Base-by-base conservation (phyloP, 2,888 invertebrate genomes). In the Chaetoderma sp. region DNA sequence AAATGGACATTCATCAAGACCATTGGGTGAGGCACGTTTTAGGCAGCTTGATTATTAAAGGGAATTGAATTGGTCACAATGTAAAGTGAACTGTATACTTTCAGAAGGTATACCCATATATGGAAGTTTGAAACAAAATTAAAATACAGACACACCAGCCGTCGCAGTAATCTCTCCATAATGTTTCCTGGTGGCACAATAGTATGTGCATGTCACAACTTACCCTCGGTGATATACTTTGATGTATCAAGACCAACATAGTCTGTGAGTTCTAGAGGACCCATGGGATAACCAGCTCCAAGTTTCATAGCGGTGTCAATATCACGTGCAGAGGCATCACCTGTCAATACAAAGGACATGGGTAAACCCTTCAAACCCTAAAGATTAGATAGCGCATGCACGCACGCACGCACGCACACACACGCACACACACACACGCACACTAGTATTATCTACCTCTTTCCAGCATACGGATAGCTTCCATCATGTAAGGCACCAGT, bases 281-380 rank as follows among this genome's bases (percentile, higher is more conserved):
- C 95, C 95, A 95, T 95, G 4, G 95, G 95, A 86, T 94, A 80
- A 1, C 86, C 86, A 16, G 94, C 94, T 5, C 95, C 95, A 1
- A 95, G 88, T 84, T 94, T 95, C 95, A 95, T 95, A 0, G 94
- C 95, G 10, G 89, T 91, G 79, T 96, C 96, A 64, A 96, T 93
- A 85, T 96, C 95, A 67, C 89, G 86, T 0, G 91, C 90, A 3
- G 91, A 89, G 2, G 90, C 90, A 79, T 90, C 90, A 57, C 89
- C 89, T 86, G 76, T 66, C 62, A 33, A 28, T 23, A 23, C n/a
- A 39, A 2, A 64, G n/a, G 2, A 1, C 8, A 16, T 16, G 28
- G 54, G 6, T 5, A 42, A n/a, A n/a, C n/a, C 47, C 21, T 47
- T 47, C 21, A 47, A 10, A 21, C 47, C 47, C 10, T n/a, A 16